Percentiles rank a stretch among this genome's conserved stretches.
Evolutionary conservation across 1,140 invertebrate species (phyloP).

Genomic region (Oncopodura yosiiana): DNA sequence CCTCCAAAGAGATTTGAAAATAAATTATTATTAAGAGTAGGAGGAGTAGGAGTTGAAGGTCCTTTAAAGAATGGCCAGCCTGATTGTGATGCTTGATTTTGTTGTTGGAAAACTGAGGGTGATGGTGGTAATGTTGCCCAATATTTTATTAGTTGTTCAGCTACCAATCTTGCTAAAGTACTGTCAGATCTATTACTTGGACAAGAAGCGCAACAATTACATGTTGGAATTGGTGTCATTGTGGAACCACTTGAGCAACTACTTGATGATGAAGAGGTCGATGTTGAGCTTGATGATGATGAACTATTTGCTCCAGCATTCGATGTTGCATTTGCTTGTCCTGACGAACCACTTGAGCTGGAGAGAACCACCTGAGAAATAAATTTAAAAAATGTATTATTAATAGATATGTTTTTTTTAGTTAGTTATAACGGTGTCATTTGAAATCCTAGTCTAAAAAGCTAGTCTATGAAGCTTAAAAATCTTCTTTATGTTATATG

Average conservation of each 20-base stretch:
- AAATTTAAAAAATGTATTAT: too few species aligned
- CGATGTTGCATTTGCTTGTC: neutral
- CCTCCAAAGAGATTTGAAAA: neutral
- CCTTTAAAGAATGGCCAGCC: slow-evolving; percentile 6
- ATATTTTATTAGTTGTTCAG: too few species aligned
- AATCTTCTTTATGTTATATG: too few species aligned
- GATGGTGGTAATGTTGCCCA: neutral
- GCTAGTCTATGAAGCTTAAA: too few species aligned
- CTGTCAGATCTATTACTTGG: too few species aligned
- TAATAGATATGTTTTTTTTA: too few species aligned
- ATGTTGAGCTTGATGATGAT: neutral
- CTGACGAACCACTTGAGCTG: neutral
- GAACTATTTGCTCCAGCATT: neutral
- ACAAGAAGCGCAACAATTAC: neutral
- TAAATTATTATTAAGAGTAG: neutral
- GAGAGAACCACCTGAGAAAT: too few species aligned
- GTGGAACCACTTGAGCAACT: too few species aligned
- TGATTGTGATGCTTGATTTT: too few species aligned
- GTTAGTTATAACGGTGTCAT: too few species aligned
- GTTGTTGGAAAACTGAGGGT: neutral
- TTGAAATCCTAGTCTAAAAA: too few species aligned
- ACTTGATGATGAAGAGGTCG: neutral
- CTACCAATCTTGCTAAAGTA: too few species aligned
- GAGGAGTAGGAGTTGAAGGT: neutral
- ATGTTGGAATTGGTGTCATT: neutral